Evolutionary conservation across 2,113 vertebrate genomes (phyloP).

Genomic region (Sterrhoptilus dennistouni): DNA sequence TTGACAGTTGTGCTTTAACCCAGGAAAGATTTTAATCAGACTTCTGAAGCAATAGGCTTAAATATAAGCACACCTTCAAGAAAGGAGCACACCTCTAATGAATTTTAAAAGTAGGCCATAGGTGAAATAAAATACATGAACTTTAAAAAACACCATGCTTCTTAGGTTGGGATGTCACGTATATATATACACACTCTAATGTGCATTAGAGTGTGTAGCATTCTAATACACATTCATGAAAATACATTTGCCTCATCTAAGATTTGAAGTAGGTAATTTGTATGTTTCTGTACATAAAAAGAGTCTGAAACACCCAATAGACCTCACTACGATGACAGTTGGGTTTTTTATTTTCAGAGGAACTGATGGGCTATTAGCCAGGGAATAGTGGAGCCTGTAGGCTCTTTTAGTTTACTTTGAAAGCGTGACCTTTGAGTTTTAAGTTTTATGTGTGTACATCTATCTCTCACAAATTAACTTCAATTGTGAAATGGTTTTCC

Average conservation of each 20-base stretch:
- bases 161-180: background rate
- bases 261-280: background rate
- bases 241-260: background rate
- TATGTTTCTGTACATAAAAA: background rate
- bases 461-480: slow-evolving; percentile 68
- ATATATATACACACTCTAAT: too few species aligned
- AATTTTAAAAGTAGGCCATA: background rate
- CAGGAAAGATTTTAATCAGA: background rate
- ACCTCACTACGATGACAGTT: background rate
- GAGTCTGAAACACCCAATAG: background rate
- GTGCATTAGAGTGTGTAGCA: too few species aligned
- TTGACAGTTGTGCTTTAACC: background rate
- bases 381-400: background rate
- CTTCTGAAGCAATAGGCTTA: background rate
- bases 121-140: background rate
- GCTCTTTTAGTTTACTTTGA: slow-evolving; percentile 53
- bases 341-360: background rate
- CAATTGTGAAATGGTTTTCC: slow-evolving; percentile 61
- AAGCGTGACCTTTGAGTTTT: slow-evolving; percentile 61
- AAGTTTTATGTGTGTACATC: slow-evolving; percentile 48
- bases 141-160: background rate
- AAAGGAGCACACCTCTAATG: background rate
- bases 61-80: background rate
- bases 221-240: background rate
- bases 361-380: background rate